Conservation (phyloP, 2,113 vertebrate genomes). For the Lampris megalopsis region DNA sequence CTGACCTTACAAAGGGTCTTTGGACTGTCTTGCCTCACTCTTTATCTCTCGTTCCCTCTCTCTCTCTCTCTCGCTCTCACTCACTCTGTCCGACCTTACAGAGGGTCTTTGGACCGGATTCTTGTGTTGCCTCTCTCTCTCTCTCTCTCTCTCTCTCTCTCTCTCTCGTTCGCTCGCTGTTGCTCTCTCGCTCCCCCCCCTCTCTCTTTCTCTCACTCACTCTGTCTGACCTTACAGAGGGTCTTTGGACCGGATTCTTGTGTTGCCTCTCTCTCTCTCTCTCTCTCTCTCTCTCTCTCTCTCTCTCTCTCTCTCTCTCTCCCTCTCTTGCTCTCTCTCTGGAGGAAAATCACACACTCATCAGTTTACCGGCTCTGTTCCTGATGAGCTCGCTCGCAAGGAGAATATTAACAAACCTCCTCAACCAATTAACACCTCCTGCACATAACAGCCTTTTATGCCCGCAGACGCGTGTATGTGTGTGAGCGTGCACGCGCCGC, state of each 20-base stretch:
- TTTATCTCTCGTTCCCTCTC: conserved; percentile 25
- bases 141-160: conserved; percentile 21
- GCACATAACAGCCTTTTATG: conserved; percentile 83
- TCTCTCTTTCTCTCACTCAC: conserved; percentile 55
- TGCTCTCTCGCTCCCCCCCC: conserved; percentile 28
- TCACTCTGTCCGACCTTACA: conserved; percentile 24
- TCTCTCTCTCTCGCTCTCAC: conserved; percentile 39
- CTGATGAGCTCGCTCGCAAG: conserved; percentile 77
- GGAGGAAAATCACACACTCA: conserved; percentile 83
- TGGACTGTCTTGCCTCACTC: conserved; percentile 68
- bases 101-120: too few relatives aligned
- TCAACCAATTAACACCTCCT: conserved; percentile 85
- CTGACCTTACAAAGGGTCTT: conserved; percentile 77
- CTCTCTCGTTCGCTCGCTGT: conserved; percentile 28
- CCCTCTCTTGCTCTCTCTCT: conserved; percentile 51
- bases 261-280: conserved; percentile 59
- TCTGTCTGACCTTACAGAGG: conserved; percentile 75
- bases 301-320: conserved; percentile 29
- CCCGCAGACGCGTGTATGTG: conserved; percentile 59
- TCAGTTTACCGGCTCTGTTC: conserved; percentile 83
- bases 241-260: conserved; percentile 68
- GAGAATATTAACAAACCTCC: conserved; percentile 85
- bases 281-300: conserved; percentile 15
- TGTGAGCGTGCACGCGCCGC: conserved; percentile 1
- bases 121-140: conserved; percentile 42